Evolutionary conservation across 2,797 vertebrate species (phyloP), one percentile per base, ranked within the genome.

Genomic region (Lemur catta): DNA sequence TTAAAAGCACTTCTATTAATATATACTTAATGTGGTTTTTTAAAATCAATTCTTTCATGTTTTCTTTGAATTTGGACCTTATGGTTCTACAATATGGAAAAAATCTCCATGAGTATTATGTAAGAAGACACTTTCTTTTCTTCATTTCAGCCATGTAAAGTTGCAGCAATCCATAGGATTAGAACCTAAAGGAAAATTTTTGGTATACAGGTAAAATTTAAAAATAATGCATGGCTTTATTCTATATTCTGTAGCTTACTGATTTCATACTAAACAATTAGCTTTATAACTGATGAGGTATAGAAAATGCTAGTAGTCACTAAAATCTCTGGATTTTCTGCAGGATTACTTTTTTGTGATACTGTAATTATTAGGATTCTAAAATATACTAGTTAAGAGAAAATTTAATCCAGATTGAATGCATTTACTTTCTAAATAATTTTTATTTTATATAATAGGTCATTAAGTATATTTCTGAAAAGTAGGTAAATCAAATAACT

Each of bases 81-180:
- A 55, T 30, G 38, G n/a, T 79, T 80, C 85, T 94, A 78, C 33
- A n/a, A 55, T 82, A 90, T 48, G 33, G 69, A 24, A 38, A 46
- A 74, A 81, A 43, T 9, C 33, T 65, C 12, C 14, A 30, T 59
- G n/a, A 86, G 18, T 78, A 46, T 55, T 89, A 76, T 75, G 28
- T 87, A 84, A 86, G 69, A 35, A 88, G 46, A 35, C 20, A 78
- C 33, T 15, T 74, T 92, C 18, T 93, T 86, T 72, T 80, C 50
- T 92, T 69, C 46, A 81, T 89, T 90, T 92, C 50, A 92, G 75
- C 81, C 48, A 63, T 78, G 69, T 87, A 93, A 84, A 93, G 76
- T 79, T 90, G 55, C 55, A 96, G 65, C 48, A 93, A 78, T 88
- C 63, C 78, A 63, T 78, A 93, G 61, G 59, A 95, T 96, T 95